Evolutionary conservation across 2,113 vertebrate genomes (phyloP), one percentile per base, ranked within the genome.

Genomic region (Melanerpes aurifrons): DNA sequence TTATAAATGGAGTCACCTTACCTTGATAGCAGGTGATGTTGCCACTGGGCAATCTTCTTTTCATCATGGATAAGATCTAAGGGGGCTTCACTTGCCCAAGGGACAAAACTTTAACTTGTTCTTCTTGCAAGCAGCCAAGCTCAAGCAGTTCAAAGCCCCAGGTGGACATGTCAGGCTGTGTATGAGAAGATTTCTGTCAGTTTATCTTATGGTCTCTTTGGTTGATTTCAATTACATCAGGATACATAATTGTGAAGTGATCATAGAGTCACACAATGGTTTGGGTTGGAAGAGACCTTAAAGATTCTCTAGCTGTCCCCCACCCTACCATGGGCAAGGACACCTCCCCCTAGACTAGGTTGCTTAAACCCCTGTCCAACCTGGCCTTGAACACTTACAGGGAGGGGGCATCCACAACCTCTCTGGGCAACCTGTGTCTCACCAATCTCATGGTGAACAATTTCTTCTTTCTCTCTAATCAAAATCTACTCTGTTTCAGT

Each of bases 1-100:
- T 32, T 63, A 35, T 17, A 72, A 47, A 40, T 18, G 19, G 48
- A 31, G 35, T n/a, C 26, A 4, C 14, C 2, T 15, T 63, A 19
- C 32, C 43, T 73, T 21, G 29, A 2, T 18, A 58, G 54, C n/a
- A 37, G 28, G 54, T 32, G 53, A 12, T 1, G 9, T 11, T 77
- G 72, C 40, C 43, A 21, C 31, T 25, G 2, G 63, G 15, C 72
- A 45, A 7, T 10, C 31, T 29, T 35, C 31, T 22, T 11, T 32
- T n/a, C 2, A 2, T 43, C 48, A 37, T 13, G 48, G 43, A 0
- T 11, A 3, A 2, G 16, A 31, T 4, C 32, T 15, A 3, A 15
- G 71, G 50, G 24, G 32, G 62, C 32, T 35, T 59, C 12, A 1
- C 71, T 32, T 59, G 31, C 25, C 76, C 64, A 40, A 2, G 11